Base-by-base conservation (phyloP, 2,113 vertebrate species). In the Crotalus tigris region DNA sequence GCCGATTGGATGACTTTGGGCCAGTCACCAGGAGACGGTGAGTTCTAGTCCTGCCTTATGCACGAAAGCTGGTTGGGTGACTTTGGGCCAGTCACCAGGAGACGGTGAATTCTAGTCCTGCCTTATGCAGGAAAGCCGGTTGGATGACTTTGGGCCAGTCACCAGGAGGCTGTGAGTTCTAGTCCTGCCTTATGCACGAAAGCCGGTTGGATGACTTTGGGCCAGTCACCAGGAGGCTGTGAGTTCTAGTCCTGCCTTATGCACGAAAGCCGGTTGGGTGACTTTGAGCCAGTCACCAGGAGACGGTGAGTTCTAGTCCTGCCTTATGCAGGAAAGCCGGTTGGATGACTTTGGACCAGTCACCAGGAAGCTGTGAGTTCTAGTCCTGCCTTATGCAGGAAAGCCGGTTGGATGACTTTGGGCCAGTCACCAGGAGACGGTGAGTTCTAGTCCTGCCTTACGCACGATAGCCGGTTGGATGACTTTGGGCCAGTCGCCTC, bases 401-500 rank as follows among this genome's bases (percentile, higher is more conserved):
- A 46, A 46, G 44, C 44, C 44, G 0, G 44, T 4, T 69, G 61
- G 29, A 4, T 69, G 29, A n/a, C 29, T 69, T n/a, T n/a, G 61
- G 4, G 61, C 29, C 61, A 69, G n/a, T 69, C 29, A 15, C 11
- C 12, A 69, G 13, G 61, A n/a, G 12, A n/a, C 11, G 1, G 13
- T 2, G 29, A 69, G 13, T n/a, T 69, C 11, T 69, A 69, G 61
- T 69, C 12, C 5, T 1, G 61, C 29, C 61, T n/a, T 69, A 69
- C 0, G 0, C 1, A 5, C 13, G 4, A 69, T n/a, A 69, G 61
- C 4, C 1, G 2, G 29, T 4, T 29, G 26, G 61, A 3, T 29
- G 26, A 61, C 24, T 61, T 61, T 13, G 6, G 1, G 61, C 5
- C 59, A 64, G 23, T 64, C 59, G 4, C 61, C 24, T 61, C 9